A percentile compares a stretch with the other conserved stretches of the same genome.
phyloP scores from a whole-genome alignment of 35 echinoderm and acorn worm genomes.

The Stichopus chloronotus region DNA sequence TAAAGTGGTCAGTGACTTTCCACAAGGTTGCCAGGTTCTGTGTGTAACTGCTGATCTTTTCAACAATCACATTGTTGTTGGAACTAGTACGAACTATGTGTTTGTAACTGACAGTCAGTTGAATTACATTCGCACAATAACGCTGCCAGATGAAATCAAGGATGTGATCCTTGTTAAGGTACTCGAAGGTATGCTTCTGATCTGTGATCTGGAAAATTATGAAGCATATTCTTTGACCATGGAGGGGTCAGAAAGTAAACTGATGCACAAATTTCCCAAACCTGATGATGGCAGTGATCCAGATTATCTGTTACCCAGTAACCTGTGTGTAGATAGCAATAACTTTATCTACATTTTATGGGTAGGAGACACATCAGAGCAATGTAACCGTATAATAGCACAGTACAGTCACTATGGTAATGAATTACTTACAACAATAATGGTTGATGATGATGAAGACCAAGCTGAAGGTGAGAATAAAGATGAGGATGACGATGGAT shows the following conservation, averaged over 20 bases:
- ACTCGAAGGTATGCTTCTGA: not conserved
- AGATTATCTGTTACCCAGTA: not conserved
- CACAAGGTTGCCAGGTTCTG: not conserved
- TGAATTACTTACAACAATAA: not conserved
- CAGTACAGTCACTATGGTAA: not conserved
- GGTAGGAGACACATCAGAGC: not conserved
- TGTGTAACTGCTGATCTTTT: not conserved
- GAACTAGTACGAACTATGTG: not conserved
- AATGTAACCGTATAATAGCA: not conserved
- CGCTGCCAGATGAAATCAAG: too few species aligned
- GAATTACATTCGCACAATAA: too few species aligned
- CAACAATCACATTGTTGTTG: not conserved
- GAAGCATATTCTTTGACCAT: not conserved
- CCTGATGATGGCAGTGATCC: not conserved
- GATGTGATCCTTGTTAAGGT: not conserved
- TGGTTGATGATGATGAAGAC: not conserved
- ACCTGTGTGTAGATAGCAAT: not conserved
- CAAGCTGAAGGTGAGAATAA: not conserved
- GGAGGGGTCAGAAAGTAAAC: not conserved
- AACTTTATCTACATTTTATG: not conserved
- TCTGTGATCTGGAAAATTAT: not conserved
- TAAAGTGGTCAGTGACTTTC: not conserved
- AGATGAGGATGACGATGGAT: too few species aligned
- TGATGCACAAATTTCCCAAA: not conserved
- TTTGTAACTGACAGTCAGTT: not conserved